phyloP scores from a whole-genome alignment of 2,113 vertebrate species.

The Plotosus lineatus region DNA sequence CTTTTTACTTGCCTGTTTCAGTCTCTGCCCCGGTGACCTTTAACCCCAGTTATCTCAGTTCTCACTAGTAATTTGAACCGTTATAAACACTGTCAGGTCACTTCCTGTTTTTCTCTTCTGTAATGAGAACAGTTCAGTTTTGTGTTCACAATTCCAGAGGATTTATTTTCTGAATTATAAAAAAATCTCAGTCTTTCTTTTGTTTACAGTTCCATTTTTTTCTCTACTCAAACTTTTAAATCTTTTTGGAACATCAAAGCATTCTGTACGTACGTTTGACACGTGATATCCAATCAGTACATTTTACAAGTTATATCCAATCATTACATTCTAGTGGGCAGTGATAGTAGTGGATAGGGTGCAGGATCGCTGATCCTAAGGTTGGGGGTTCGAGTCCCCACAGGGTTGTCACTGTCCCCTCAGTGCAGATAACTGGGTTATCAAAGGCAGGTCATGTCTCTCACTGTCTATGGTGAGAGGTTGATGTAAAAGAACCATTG shows the following conservation, averaged over 20 bases:
- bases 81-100: background rate
- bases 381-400: too few species aligned
- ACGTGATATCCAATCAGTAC: too few species aligned
- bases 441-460: too few species aligned
- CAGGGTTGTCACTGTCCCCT: too few species aligned
- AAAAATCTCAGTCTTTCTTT: background rate
- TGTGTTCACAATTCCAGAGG: background rate
- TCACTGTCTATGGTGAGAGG: too few species aligned
- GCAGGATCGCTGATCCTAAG: too few species aligned
- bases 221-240: background rate
- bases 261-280: too few species aligned
- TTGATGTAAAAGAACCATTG: too few species aligned
- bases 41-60: constrained; percentile 22
- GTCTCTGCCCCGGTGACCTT: constrained; percentile 1
- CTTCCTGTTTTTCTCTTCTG: constrained; percentile 30
- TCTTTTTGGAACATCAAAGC: background rate
- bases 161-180: background rate
- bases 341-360: too few species aligned
- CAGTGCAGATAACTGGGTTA: too few species aligned
- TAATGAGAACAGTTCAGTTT: background rate
- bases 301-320: too few species aligned
- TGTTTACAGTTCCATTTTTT: background rate
- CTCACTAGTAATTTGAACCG: constrained; percentile 12
- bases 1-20: background rate
- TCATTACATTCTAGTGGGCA: too few species aligned